A percentile compares a stretch with the other conserved stretches of the same genome.
phyloP scores from a whole-genome alignment of 2,797 vertebrate genomes.

The Propithecus perrieri region DNA sequence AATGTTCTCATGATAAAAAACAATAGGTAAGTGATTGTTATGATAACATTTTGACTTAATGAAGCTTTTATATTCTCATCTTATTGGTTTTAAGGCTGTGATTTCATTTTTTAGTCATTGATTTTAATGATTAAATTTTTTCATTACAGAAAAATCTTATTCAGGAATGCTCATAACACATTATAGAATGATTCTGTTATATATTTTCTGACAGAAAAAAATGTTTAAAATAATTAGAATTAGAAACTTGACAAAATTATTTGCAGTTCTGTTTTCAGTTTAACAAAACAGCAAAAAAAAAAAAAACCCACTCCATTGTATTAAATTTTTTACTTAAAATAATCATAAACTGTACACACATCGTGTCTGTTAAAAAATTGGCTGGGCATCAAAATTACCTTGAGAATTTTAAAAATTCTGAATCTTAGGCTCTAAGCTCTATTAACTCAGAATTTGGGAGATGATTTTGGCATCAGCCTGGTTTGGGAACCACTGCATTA shows the following conservation, averaged over 20 bases:
- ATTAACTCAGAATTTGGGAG: not conserved
- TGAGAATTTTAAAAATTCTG: not conserved
- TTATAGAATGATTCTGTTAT: not conserved
- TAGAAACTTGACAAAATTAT: slow-evolving; percentile 17
- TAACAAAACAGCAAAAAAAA: slow-evolving; percentile 25
- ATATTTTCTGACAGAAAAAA: not conserved
- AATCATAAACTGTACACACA: not conserved
- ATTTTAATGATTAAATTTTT: slow-evolving; percentile 50
- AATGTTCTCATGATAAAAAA: slow-evolving; percentile 70
- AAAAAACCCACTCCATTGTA: not conserved
- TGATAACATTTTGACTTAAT: not conserved
- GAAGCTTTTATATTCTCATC: slow-evolving; percentile 40
- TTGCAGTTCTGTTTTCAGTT: slow-evolving; percentile 16
- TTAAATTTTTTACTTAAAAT: slow-evolving; percentile 38
- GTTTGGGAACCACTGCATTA: not conserved
- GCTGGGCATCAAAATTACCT: not conserved
- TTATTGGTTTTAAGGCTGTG: not conserved
- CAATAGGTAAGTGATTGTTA: slow-evolving; percentile 82
- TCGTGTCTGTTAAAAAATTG: not conserved
- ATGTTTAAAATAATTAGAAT: slow-evolving; percentile 52
- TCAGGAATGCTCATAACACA: not conserved
- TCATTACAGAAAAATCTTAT: not conserved
- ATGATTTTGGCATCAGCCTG: slow-evolving; percentile 1
- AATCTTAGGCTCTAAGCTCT: not conserved
- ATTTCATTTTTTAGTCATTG: slow-evolving; percentile 33